Percentiles rank a stretch among this genome's conserved stretches.
These are phyloP conservation scores for Tethya wilhelma DNA, from an alignment of 37 sponge, comb jelly and placozoan species.

Conservation along the genomic window DNA sequence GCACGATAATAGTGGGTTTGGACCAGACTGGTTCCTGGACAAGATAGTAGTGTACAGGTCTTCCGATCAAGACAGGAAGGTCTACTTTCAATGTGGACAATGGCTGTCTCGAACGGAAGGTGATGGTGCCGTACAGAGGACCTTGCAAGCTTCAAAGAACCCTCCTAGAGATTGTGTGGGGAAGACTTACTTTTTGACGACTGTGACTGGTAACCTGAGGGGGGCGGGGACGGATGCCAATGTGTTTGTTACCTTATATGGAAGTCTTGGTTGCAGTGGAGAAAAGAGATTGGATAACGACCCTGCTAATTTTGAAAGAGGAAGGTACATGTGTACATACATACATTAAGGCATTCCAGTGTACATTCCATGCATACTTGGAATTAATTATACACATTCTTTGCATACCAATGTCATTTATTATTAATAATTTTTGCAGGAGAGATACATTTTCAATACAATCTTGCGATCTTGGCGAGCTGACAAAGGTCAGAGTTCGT, in stretches of 20 bases:
- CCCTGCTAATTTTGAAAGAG: conserved; percentile 64
- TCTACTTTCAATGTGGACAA: conserved; percentile 51
- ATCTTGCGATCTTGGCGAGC: conserved; percentile 26
- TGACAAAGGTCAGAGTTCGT: conserved; percentile 44
- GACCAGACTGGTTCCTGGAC: conserved; percentile 79
- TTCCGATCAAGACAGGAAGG: not conserved
- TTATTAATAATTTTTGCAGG: not conserved
- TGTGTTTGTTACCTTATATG: conserved; percentile 71
- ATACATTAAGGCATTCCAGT: too few relatives aligned
- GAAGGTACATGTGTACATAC: conserved; percentile 18
- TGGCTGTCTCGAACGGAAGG: conserved; percentile 83
- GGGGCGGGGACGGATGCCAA: conserved; percentile 87
- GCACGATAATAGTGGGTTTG: conserved; percentile 86
- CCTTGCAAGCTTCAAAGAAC: conserved; percentile 4
- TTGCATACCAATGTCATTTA: not conserved
- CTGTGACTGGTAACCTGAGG: conserved; percentile 64
- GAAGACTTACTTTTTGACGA: conserved; percentile 43
- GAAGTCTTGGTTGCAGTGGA: conserved; percentile 54
- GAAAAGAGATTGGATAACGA: conserved; percentile 64
- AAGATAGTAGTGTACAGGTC: not conserved
- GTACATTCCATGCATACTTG: not conserved
- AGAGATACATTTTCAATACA: conserved; percentile 27
- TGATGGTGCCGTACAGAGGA: conserved; percentile 54
- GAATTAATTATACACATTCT: not conserved
- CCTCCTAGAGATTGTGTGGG: not conserved